phyloP scores from a whole-genome alignment of 2,888 invertebrate genomes.

The Fragum whitleyi region DNA sequence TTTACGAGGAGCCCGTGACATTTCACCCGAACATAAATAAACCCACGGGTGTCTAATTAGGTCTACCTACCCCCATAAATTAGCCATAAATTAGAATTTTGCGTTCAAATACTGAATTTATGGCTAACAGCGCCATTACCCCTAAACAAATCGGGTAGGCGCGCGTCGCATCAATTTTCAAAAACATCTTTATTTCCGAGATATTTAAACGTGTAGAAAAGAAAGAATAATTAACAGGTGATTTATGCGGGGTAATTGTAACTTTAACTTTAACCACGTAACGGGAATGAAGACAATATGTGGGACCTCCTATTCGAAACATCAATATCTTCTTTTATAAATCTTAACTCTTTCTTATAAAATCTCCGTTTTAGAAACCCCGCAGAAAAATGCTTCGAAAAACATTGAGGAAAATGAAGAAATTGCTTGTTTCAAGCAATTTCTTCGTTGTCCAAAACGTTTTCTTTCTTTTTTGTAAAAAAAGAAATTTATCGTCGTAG shows the following conservation, averaged over 20 bases:
- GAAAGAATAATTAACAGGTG: background rate
- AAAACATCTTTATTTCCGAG: constrained; percentile 5
- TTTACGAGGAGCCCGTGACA: constrained; percentile 18
- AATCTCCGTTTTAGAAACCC: background rate
- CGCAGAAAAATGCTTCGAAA: background rate
- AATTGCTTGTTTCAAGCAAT: no score
- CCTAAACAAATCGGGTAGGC: constrained; percentile 15
- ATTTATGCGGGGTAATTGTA: no score
- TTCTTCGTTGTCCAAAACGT: no score
- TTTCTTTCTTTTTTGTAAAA: no score
- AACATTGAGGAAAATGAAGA: background rate
- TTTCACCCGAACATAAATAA: constrained; percentile 14
- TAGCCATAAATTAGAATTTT: constrained; percentile 26
- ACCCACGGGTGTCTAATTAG: constrained; percentile 17
- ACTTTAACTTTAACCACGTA: no score
- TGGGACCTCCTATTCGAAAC: no score
- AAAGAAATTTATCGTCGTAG: no score
- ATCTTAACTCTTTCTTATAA: no score
- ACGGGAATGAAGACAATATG: no score
- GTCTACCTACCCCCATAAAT: constrained; percentile 19
- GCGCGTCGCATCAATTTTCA: constrained; percentile 14
- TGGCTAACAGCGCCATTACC: background rate
- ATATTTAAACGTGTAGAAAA: background rate
- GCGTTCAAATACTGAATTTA: constrained; percentile 13
- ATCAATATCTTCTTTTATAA: no score